Conservation (phyloP, 2,797 vertebrate genomes). For the Fistularia tabacaria region DNA sequence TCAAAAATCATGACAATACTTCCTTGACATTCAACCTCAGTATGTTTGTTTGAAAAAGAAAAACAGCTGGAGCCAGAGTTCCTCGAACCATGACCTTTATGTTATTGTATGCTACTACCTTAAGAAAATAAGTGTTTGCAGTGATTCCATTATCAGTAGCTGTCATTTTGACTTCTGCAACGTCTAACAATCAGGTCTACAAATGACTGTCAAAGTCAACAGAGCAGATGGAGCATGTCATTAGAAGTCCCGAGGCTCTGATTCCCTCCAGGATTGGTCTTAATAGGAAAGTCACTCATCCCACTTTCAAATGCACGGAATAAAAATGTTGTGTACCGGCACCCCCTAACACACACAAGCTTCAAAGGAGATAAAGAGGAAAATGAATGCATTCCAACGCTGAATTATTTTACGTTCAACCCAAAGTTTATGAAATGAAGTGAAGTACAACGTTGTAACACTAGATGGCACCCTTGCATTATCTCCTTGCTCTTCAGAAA, state of each 20-base stretch:
- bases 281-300: constrained; percentile 10
- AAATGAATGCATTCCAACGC: constrained; percentile 30
- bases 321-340: constrained; percentile 21
- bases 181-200: too few species aligned
- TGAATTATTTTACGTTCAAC: constrained; percentile 24
- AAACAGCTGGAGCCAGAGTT: too few species aligned
- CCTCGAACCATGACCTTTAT: too few species aligned
- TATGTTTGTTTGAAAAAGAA: not conserved
- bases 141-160: too few species aligned
- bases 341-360: not conserved
- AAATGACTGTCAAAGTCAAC: too few species aligned
- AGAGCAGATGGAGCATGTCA: not conserved
- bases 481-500: constrained; percentile 9
- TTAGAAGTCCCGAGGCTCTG: constrained; percentile 28
- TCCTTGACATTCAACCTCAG: too few species aligned
- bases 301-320: constrained; percentile 20
- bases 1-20: too few species aligned
- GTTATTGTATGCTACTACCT: too few species aligned
- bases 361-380: constrained; percentile 32
- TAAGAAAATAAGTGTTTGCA: too few species aligned
- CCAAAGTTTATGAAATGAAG: constrained; percentile 7
- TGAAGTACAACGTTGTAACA: constrained; percentile 17
- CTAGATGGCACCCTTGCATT: constrained; percentile 65
- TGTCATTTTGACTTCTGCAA: too few species aligned
- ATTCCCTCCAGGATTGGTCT: constrained; percentile 40